Percentiles rank a stretch among this genome's conserved stretches.
Evolutionary conservation across 2,888 invertebrate species (phyloP).

Genomic region (Operophtera brumata): DNA sequence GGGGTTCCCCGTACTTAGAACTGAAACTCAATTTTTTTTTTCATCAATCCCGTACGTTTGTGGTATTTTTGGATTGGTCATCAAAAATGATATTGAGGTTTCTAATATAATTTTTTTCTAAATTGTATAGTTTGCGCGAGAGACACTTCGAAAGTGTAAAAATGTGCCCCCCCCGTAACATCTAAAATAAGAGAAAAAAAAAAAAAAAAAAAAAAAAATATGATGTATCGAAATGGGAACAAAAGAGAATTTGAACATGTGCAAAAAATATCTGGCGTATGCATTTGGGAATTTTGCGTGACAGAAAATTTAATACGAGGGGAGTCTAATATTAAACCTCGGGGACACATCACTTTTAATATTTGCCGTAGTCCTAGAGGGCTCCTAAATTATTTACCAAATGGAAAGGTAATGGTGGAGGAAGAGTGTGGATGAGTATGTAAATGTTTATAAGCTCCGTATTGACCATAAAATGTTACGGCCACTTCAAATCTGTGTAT

Average conservation of each 20-base stretch:
- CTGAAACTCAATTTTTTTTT: too few relatives aligned
- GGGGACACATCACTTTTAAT: slow-evolving; percentile 81
- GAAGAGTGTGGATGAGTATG: slow-evolving; percentile 78
- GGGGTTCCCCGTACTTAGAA: too few relatives aligned
- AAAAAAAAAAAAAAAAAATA: slow-evolving; percentile 61
- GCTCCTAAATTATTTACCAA: slow-evolving; percentile 80
- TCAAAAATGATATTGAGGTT: too few relatives aligned
- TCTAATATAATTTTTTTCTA: too few relatives aligned
- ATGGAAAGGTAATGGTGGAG: slow-evolving; percentile 79
- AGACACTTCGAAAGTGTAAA: too few relatives aligned
- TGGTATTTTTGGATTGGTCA: too few relatives aligned
- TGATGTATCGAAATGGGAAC: slow-evolving; percentile 76
- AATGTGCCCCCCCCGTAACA: too few relatives aligned
- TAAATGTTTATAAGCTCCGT: slow-evolving; percentile 76
- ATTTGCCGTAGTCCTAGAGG: slow-evolving; percentile 77
- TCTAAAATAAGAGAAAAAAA: too few relatives aligned
- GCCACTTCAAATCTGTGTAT: slow-evolving; percentile 55
- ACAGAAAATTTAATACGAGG: slow-evolving; percentile 80
- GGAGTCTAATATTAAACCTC: slow-evolving; percentile 80
- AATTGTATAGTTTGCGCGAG: too few relatives aligned
- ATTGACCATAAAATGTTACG: slow-evolving; percentile 67
- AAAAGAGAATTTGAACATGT: slow-evolving; percentile 79
- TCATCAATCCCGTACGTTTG: too few relatives aligned
- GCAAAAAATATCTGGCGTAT: slow-evolving; percentile 79
- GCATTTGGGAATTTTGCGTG: slow-evolving; percentile 80